Conservation (phyloP, 1,140 invertebrate genomes). For the Apolygus lucorum region DNA sequence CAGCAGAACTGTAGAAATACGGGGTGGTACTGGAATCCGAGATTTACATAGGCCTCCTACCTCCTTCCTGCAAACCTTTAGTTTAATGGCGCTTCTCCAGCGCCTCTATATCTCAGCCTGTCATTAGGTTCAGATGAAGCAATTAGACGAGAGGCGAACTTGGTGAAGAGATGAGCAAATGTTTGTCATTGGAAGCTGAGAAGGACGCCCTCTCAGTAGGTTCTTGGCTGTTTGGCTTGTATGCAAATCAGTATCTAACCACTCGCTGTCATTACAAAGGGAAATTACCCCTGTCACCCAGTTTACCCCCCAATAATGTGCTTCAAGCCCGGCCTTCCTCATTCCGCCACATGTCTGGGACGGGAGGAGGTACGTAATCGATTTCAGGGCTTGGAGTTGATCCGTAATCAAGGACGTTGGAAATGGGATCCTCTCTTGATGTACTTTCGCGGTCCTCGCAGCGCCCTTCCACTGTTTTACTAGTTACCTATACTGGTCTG, state of each 20-base stretch:
- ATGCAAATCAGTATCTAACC: slow-evolving; percentile 12
- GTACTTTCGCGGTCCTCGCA: no score
- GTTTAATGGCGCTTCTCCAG: not conserved
- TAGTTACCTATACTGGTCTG: no score
- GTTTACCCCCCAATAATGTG: slow-evolving; percentile 7
- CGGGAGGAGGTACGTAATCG: no score
- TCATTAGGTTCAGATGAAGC: slow-evolving; percentile 13
- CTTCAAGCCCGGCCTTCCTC: not conserved
- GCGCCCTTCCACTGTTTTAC: no score
- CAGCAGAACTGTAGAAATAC: no score
- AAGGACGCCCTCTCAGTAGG: not conserved
- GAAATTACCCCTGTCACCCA: slow-evolving; percentile 11
- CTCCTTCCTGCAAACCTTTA: no score
- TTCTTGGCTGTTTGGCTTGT: slow-evolving; percentile 13
- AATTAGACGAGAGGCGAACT: not conserved
- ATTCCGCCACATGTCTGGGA: no score
- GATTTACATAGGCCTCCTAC: no score
- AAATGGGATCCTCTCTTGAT: no score
- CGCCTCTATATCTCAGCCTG: not conserved
- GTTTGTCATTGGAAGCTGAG: slow-evolving; percentile 12
- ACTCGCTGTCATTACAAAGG: slow-evolving; percentile 16
- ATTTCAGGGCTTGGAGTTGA: no score
- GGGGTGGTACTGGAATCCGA: no score
- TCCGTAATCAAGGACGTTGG: no score
- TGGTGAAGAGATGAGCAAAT: slow-evolving; percentile 11